Conservation (phyloP, 2,113 vertebrate genomes). For the Canis aureus region DNA sequence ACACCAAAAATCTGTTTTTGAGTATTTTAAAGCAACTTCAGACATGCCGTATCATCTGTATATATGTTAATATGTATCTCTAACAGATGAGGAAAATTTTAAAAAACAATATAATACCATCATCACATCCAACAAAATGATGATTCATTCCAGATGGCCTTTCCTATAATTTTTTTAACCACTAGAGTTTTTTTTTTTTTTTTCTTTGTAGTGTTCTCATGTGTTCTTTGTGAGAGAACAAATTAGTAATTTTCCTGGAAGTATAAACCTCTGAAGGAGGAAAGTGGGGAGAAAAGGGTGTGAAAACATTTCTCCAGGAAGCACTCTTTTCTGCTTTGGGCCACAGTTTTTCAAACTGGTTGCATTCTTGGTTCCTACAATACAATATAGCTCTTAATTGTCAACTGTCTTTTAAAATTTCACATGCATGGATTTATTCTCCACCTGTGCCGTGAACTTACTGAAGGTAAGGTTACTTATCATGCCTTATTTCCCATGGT, state of each 20-base stretch:
- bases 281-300: background rate
- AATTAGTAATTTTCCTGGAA: background rate
- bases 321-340: background rate
- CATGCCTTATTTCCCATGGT: background rate
- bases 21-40: background rate
- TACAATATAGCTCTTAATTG: background rate
- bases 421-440: background rate
- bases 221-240: background rate
- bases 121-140: background rate
- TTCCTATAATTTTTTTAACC: background rate
- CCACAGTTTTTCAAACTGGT: background rate
- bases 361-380: background rate
- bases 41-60: background rate
- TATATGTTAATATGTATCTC: background rate
- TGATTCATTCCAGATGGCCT: background rate
- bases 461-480: background rate
- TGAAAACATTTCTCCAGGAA: background rate
- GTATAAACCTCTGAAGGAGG: background rate
- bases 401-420: background rate
- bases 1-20: background rate
- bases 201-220: background rate
- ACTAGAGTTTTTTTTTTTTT: background rate
- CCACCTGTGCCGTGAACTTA: background rate
- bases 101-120: background rate
- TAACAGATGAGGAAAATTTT: background rate